Percentiles rank a stretch among this genome's conserved stretches.
Conservation (phyloP, 2,888 invertebrate species). For the Harpalus rubripes region DNA sequence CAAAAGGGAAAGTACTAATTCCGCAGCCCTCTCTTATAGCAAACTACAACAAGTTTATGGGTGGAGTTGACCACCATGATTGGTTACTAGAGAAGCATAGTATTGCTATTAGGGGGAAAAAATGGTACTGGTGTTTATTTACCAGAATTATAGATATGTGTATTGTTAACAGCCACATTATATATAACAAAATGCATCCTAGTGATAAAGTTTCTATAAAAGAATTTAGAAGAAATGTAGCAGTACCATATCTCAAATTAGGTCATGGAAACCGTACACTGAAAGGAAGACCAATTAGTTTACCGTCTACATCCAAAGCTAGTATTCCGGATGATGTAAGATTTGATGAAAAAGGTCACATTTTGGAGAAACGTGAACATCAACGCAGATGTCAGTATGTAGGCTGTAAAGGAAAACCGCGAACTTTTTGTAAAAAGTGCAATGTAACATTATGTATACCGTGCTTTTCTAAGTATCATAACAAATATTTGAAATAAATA, state of each 20-base stretch:
- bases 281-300: constrained; percentile 65
- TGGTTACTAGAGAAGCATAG: constrained; percentile 61
- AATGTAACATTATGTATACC: constrained; percentile 49
- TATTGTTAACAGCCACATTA: constrained; percentile 67
- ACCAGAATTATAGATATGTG: constrained; percentile 70
- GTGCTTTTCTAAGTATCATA: constrained; percentile 60
- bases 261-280: constrained; percentile 67
- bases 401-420: constrained; percentile 59
- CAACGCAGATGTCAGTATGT: constrained; percentile 66
- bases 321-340: constrained; percentile 62
- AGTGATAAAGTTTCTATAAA: constrained; percentile 67
- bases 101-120: constrained; percentile 50
- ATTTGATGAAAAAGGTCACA: constrained; percentile 62
- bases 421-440: constrained; percentile 57
- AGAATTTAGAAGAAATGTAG: constrained; percentile 68
- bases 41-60: constrained; percentile 61
- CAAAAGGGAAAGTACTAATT: constrained; percentile 26
- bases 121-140: constrained; percentile 63
- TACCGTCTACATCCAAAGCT: constrained; percentile 59
- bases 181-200: constrained; percentile 67
- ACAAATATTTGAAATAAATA: constrained; percentile 55
- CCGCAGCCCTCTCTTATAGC: constrained; percentile 68
- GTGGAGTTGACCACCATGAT: constrained; percentile 63
- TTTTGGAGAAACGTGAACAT: constrained; percentile 66
- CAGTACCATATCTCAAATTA: constrained; percentile 69